phyloP scores from a whole-genome alignment of 2,888 invertebrate genomes.

The Amphipoea lucens region DNA sequence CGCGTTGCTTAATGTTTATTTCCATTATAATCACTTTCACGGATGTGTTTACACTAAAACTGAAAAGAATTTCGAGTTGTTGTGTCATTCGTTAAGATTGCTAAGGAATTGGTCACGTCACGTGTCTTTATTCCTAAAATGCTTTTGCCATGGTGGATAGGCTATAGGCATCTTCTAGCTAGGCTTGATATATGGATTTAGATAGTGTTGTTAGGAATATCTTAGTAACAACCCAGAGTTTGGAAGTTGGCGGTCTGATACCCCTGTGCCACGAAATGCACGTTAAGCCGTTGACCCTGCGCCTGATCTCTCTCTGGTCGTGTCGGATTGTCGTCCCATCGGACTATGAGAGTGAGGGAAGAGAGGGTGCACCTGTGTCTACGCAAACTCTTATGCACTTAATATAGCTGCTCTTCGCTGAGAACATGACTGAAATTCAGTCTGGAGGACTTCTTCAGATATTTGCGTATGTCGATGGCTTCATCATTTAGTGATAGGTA shows the following conservation, averaged over 20 bases:
- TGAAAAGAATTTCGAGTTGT: constrained; percentile 1
- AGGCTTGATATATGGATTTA: not conserved
- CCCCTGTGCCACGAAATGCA: too few species aligned
- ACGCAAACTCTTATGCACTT: too few species aligned
- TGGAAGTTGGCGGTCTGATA: too few species aligned
- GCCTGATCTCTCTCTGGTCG: too few species aligned
- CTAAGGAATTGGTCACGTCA: not conserved
- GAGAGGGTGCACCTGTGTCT: too few species aligned
- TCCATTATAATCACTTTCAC: constrained; percentile 30
- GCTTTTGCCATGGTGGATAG: too few species aligned
- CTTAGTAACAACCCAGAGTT: too few species aligned
- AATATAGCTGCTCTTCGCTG: too few species aligned
- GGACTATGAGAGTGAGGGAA: too few species aligned
- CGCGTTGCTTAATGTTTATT: constrained; percentile 30
- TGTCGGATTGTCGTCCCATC: too few species aligned
- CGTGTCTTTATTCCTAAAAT: not conserved
- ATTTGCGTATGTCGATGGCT: not conserved
- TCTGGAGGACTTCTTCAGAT: not conserved
- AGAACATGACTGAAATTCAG: too few species aligned
- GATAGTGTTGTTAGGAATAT: not conserved
- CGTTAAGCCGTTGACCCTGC: too few species aligned
- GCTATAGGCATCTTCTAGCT: not conserved
- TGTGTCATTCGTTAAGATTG: constrained; percentile 13
- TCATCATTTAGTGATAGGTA: not conserved
- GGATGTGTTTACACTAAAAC: constrained; percentile 5